Conservation (phyloP, 2,888 invertebrate species). For the Limnephilus auricula region DNA sequence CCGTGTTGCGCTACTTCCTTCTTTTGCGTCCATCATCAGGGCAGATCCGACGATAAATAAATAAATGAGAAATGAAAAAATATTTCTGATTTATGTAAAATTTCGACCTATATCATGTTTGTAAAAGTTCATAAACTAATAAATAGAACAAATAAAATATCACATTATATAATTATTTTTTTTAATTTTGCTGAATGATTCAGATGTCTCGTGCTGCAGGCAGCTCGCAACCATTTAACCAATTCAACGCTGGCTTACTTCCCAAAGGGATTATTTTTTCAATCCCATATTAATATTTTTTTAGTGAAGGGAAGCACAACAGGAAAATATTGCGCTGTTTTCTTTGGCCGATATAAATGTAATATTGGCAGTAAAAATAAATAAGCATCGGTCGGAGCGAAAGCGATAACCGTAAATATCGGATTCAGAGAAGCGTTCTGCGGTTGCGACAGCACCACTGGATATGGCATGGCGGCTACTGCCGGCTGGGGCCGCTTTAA, state of each 20-base stretch:
- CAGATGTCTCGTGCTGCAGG: not conserved
- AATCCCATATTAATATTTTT: not conserved
- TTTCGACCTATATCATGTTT: no score
- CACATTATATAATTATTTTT: no score
- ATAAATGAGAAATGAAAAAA: no score
- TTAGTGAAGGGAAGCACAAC: not conserved
- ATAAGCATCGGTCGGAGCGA: conserved; percentile 9
- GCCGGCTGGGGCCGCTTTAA: not conserved
- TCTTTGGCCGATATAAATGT: conserved; percentile 11
- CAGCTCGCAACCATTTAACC: not conserved
- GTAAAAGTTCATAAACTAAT: no score
- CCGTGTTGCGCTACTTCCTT: no score
- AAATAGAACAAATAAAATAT: no score
- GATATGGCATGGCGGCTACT: not conserved
- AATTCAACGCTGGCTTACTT: not conserved
- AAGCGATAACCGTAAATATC: conserved; percentile 36
- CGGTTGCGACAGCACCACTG: not conserved
- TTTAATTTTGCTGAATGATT: no score
- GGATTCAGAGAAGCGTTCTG: conserved; percentile 16
- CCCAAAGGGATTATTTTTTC: not conserved
- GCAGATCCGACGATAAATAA: no score
- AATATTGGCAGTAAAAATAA: conserved; percentile 23
- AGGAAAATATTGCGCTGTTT: conserved; percentile 2
- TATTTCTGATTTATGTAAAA: no score
- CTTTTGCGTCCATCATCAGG: no score